Base-by-base conservation (phyloP, 1,140 invertebrate genomes). In the Caenorhabditis briggsae region DNA sequence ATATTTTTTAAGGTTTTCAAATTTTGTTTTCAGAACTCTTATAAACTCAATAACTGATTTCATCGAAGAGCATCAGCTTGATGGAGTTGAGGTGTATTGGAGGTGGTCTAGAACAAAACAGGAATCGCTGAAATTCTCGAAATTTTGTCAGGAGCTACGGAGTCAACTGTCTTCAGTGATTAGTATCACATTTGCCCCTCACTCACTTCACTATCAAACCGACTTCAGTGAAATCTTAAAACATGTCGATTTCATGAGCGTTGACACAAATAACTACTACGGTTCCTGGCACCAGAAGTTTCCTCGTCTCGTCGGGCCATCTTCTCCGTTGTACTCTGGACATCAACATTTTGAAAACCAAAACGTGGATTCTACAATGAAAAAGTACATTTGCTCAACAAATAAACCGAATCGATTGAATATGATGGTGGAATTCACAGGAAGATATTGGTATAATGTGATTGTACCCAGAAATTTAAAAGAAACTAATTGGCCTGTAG, bases 211-310 rank as follows among this genome's bases (percentile, higher is more conserved):
- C 56, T 58, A 18, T n/a, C 16, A n/a, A n/a, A 58, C n/a, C 14
- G 18, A 58, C 18, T 58, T 58, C n/a, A n/a, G n/a, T n/a, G 56
- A 58, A 58, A n/a, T 58, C n/a, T 58, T 58, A n/a, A n/a, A 58
- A 7, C 18, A 58, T n/a, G 56, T 58, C 0, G 14, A 58, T n/a
- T 58, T 58, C 18, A 7, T 58, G 56, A 58, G n/a, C 18, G 2
- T 58, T 7, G 56, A 58, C 6, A 58, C 56, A n/a, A n/a, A 58
- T 58, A 58, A 14, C 1, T 58, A 58, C n/a, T 58, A 18, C 5
- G 56, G 16, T n/a, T n/a, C 56, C n/a, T 58, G 56, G 56, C 0
- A 58, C 0, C 0, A n/a, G 1, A n/a, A n/a, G 6, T 58, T 14
- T 2, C 16, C 16, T 58, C 16, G n/a, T 1, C n/a, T 58, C 1